These are phyloP conservation scores for Malachius bipustulatus DNA, from an alignment of 2,888 invertebrate genomes.

Conservation along the genomic window DNA sequence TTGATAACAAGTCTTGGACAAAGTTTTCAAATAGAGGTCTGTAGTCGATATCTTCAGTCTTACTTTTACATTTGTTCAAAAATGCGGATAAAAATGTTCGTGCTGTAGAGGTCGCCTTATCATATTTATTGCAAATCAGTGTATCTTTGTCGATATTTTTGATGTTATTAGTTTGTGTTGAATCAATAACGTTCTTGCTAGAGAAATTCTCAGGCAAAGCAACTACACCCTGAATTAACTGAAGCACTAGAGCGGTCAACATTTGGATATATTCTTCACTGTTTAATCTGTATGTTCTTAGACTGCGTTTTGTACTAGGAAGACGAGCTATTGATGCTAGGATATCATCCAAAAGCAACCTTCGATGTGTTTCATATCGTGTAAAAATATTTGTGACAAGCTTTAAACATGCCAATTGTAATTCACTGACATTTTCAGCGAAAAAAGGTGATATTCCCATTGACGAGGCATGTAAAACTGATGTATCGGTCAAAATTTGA, in stretches of 20 bases:
- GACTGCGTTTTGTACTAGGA: slow-evolving; percentile 91
- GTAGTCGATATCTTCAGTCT: slow-evolving; percentile 87
- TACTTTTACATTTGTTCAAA: slow-evolving; percentile 85
- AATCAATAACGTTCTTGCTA: slow-evolving; percentile 20
- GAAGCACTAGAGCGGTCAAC: slow-evolving; percentile 93
- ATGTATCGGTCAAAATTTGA: slow-evolving; percentile 90
- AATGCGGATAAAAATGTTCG: slow-evolving; percentile 93
- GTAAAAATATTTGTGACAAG: slow-evolving; percentile 95
- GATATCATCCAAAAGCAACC: slow-evolving; percentile 89
- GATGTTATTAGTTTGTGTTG: slow-evolving; percentile 22
- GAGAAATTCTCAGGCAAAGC: slow-evolving; percentile 64
- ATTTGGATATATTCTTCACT: slow-evolving; percentile 94
- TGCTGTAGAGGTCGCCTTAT: slow-evolving; percentile 87
- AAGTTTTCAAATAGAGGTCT: slow-evolving; percentile 97
- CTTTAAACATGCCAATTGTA: slow-evolving; percentile 90
- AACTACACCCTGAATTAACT: slow-evolving; percentile 94
- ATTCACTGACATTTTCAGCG: slow-evolving; percentile 93
- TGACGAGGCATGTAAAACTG: slow-evolving; percentile 85
- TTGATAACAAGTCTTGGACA: slow-evolving; percentile 91
- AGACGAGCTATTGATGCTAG: slow-evolving; percentile 93
- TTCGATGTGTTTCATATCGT: slow-evolving; percentile 88
- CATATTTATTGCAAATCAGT: slow-evolving; percentile 81
- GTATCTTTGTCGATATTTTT: slow-evolving; percentile 65
- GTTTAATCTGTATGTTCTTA: slow-evolving; percentile 81
- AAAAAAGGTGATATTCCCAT: slow-evolving; percentile 96